These are phyloP conservation scores for Microplitis demolitor DNA, from an alignment of 1,140 invertebrate species.

Conservation along the genomic window DNA sequence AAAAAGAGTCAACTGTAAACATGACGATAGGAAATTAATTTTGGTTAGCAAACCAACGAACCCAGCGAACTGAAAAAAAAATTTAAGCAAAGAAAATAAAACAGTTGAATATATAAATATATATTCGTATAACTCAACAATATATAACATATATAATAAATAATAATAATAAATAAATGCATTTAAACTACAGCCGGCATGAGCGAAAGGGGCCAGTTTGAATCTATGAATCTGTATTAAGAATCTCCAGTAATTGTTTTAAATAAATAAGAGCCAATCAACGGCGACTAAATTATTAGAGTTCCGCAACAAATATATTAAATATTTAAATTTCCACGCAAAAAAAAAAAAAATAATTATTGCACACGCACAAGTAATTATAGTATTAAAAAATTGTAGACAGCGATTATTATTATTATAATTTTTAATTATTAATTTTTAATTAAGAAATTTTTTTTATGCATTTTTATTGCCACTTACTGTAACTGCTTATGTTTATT, in stretches of 20 bases:
- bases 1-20: neutral
- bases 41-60: neutral
- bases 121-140: slow-evolving; percentile 22
- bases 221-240: slow-evolving; percentile 57
- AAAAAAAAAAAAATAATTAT: neutral
- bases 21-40: neutral
- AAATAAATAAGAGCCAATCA: slow-evolving; percentile 1
- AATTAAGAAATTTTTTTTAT: neutral
- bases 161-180: neutral
- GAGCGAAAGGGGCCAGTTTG: slow-evolving; percentile 60
- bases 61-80: slow-evolving; percentile 3
- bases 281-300: neutral
- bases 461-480: neutral
- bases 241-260: slow-evolving; percentile 46
- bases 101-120: neutral
- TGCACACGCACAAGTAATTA: slow-evolving; percentile 9
- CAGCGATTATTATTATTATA: neutral
- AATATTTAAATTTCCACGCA: neutral
- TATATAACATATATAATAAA: neutral
- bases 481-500: slow-evolving; percentile 6
- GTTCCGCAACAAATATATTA: neutral
- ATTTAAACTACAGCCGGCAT: slow-evolving; percentile 50
- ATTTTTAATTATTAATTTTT: neutral
- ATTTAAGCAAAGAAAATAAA: neutral
- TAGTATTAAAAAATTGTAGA: neutral